Base-by-base conservation (phyloP, 2,888 invertebrate genomes). In the Amblyjoppa proteus region DNA sequence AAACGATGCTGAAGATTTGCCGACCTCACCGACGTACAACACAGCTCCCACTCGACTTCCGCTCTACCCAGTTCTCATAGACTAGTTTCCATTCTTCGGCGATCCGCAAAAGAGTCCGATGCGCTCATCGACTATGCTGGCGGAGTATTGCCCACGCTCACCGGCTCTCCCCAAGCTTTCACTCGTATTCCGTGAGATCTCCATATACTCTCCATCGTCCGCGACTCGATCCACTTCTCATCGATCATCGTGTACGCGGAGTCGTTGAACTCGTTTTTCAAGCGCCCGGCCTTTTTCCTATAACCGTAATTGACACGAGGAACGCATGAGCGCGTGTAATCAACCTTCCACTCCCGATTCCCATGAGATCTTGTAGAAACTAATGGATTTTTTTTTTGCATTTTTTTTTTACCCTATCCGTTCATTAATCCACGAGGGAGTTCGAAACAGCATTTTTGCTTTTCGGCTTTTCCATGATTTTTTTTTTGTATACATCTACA, bases 201-300 rank as follows among this genome's bases (percentile, higher is more conserved):
- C 78, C 84, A 85, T 85, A 79, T 51, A 56, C 56, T 75, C 83
- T 76, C 61, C 75, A 75, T 79, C 81, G 56, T 16, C 13, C 56
- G 71, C 49, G 51, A 58, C 82, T 85, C 82, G 85, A 85, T 85
- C 82, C 85, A 82, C 75, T 85, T 85, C 85, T 75, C 85, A 85
- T 85, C 85, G 70, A 82, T 85, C 85, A 85, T 58, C 45, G 58
- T 75, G 75, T 64, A 56, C 70, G 28, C 58, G 56, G 20, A 81
- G 77, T 73, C 81, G 77, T 85, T 71, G 77, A 53, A 81, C 74
- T 81, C 77, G 74, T 75, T 79, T 79, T 76, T 79, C 58, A 78
- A 28, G 20, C 74, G 28, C 28, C 13, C 58, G 58, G 70, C 61
- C 34, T 74, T 64, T 69, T 76, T 56, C 49, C 53, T 45, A 41